Percentiles rank a stretch among this genome's conserved stretches.
Evolutionary conservation across 2,888 invertebrate species (phyloP).

Genomic region (Steinernema hermaphroditum): DNA sequence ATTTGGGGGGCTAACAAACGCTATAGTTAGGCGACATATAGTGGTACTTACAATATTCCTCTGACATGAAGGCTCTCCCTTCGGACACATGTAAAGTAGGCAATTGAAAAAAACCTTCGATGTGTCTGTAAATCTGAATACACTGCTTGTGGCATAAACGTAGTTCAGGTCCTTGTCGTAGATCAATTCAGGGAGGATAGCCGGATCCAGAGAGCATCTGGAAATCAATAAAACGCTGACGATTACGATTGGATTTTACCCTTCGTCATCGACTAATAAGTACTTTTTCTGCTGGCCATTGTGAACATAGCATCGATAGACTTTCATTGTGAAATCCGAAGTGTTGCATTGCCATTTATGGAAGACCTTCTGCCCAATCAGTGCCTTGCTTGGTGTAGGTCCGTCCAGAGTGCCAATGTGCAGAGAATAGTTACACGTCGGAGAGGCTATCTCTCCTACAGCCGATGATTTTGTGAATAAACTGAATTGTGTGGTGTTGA

Average conservation of each 20-base stretch:
- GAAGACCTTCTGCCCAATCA: constrained; percentile 36
- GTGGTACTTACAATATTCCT: constrained; percentile 42
- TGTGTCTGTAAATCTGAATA: constrained; percentile 56
- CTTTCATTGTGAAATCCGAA: constrained; percentile 42
- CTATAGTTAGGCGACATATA: too few relatives aligned
- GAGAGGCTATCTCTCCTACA: constrained; percentile 8
- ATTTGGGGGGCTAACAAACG: constrained; percentile 4
- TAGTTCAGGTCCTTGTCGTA: constrained; percentile 41
- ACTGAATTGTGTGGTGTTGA: not conserved
- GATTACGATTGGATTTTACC: constrained; percentile 32
- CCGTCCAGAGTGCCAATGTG: constrained; percentile 24
- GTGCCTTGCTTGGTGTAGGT: constrained; percentile 31
- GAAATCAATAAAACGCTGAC: not conserved
- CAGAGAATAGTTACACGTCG: not conserved
- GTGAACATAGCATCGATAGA: constrained; percentile 46
- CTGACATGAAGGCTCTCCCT: constrained; percentile 49
- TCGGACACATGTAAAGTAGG: constrained; percentile 56
- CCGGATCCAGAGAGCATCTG: constrained; percentile 44
- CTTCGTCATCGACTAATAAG: constrained; percentile 41
- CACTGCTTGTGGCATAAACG: constrained; percentile 41
- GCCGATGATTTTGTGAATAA: constrained; percentile 19
- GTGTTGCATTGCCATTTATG: constrained; percentile 43
- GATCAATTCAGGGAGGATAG: constrained; percentile 44
- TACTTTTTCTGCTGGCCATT: constrained; percentile 43
- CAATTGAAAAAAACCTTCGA: constrained; percentile 60